Evolutionary conservation across 1,140 invertebrate species (phyloP).

Genomic region (Diorhabda sublineata): DNA sequence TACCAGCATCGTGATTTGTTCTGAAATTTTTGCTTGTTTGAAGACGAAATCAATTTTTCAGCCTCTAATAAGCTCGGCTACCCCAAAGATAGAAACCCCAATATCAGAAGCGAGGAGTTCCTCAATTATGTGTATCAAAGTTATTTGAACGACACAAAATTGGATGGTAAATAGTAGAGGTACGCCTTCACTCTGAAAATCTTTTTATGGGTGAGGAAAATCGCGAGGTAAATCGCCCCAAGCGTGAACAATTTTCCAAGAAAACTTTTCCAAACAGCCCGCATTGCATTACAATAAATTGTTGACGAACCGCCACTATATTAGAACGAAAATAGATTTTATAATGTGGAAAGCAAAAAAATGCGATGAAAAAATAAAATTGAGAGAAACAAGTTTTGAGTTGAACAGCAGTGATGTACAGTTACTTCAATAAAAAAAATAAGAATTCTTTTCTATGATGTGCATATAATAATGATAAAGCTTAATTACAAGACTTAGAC

Average conservation of each 20-base stretch:
- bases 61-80: background rate
- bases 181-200: background rate
- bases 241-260: slow-evolving; percentile 8
- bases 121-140: background rate
- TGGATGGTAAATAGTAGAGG: slow-evolving; percentile 8
- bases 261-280: slow-evolving; percentile 6
- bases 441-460: no score
- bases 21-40: no score
- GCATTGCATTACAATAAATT: slow-evolving; percentile 14
- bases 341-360: slow-evolving; percentile 1
- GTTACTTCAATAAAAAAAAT: no score
- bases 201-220: slow-evolving; percentile 9
- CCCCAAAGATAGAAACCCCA: background rate
- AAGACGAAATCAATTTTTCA: background rate
- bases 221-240: slow-evolving; percentile 8
- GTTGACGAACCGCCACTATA: slow-evolving; percentile 12
- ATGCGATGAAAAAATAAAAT: background rate
- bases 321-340: slow-evolving; percentile 8
- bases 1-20: no score
- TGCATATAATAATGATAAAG: no score
- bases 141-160: slow-evolving; percentile 7
- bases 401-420: no score
- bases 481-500: no score
- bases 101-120: background rate
- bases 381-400: background rate